Percentiles rank a stretch among this genome's conserved stretches.
Evolutionary conservation across 1,140 invertebrate species (phyloP).

Genomic region (Eciton burchellii): DNA sequence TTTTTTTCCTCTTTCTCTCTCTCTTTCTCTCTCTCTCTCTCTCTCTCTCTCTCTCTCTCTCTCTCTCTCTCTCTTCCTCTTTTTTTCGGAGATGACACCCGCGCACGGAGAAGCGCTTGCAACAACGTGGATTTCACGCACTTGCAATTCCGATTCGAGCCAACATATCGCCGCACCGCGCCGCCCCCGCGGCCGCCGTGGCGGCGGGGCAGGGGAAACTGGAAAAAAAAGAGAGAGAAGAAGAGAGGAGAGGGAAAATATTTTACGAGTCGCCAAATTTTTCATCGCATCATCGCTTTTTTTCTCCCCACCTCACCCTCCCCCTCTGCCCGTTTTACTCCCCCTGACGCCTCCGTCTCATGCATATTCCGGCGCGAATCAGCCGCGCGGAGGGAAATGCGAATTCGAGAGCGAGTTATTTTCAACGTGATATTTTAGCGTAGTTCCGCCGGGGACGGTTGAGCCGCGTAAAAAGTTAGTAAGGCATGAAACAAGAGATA

Average conservation of each 20-base stretch:
- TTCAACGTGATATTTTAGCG: constrained; percentile 59
- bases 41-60: too few species aligned
- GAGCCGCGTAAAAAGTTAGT: constrained; percentile 59
- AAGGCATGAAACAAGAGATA: constrained; percentile 61
- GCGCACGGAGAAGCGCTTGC: neutral
- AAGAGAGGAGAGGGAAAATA: constrained; percentile 37
- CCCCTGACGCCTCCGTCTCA: constrained; percentile 53
- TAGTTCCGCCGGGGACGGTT: constrained; percentile 28
- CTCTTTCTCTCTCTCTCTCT: too few species aligned
- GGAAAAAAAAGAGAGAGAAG: constrained; percentile 19
- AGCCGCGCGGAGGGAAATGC: constrained; percentile 47
- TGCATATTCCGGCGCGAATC: constrained; percentile 58
- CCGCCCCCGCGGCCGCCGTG: too few species aligned
- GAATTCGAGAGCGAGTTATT: constrained; percentile 62
- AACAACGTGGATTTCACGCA: neutral
- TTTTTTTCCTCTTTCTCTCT: too few species aligned
- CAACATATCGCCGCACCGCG: constrained; percentile 42
- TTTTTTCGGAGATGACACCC: neutral
- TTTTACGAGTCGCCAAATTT: constrained; percentile 57
- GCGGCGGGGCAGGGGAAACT: too few species aligned
- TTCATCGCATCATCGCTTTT: constrained; percentile 55
- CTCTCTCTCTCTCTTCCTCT: too few species aligned
- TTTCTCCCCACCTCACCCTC: too few species aligned
- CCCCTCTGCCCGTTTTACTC: constrained; percentile 41
- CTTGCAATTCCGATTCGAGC: constrained; percentile 30